These are phyloP conservation scores for Drosophila macrospina DNA, from an alignment of 2,888 invertebrate species.

Conservation along the genomic window DNA sequence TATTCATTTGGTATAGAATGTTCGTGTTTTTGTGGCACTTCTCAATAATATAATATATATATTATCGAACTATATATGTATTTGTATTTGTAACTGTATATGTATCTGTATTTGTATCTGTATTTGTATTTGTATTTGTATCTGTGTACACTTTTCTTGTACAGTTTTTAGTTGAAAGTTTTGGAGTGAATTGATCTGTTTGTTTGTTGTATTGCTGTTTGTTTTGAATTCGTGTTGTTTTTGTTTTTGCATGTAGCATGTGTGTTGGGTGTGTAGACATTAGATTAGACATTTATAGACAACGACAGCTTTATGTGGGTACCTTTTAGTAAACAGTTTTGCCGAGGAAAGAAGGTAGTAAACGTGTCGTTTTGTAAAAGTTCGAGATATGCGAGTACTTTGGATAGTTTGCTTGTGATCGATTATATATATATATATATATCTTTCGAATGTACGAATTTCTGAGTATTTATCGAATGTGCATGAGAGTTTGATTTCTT, in stretches of 20 bases:
- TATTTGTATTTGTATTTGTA: constrained; percentile 25
- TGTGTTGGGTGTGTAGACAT: constrained; percentile 33
- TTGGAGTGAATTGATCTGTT: constrained; percentile 24
- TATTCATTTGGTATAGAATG: constrained; percentile 34
- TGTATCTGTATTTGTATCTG: constrained; percentile 9
- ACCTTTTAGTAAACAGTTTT: constrained; percentile 82
- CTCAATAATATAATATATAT: constrained; percentile 19
- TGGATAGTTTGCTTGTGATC: constrained; percentile 55
- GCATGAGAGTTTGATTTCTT: constrained; percentile 38
- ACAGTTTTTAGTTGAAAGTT: constrained; percentile 29
- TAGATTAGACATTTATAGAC: constrained; percentile 50
- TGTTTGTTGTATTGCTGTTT: constrained; percentile 35
- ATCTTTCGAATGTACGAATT: constrained; percentile 31
- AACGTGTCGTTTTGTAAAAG: constrained; percentile 83
- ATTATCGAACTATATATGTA: too few species aligned
- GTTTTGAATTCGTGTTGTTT: constrained; percentile 18
- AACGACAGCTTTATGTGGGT: constrained; percentile 66
- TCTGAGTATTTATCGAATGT: constrained; percentile 35
- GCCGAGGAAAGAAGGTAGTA: constrained; percentile 82
- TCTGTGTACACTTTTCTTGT: constrained; percentile 34
- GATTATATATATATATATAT: constrained; percentile 16
- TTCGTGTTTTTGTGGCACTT: constrained; percentile 47
- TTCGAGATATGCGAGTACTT: constrained; percentile 68
- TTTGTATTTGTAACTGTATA: neutral
- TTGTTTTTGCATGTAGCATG: constrained; percentile 14